Percentiles rank a stretch among this genome's conserved stretches.
Evolutionary conservation across 2,888 invertebrate species (phyloP).

Genomic region (Thysanoteuthis rhombus): DNA sequence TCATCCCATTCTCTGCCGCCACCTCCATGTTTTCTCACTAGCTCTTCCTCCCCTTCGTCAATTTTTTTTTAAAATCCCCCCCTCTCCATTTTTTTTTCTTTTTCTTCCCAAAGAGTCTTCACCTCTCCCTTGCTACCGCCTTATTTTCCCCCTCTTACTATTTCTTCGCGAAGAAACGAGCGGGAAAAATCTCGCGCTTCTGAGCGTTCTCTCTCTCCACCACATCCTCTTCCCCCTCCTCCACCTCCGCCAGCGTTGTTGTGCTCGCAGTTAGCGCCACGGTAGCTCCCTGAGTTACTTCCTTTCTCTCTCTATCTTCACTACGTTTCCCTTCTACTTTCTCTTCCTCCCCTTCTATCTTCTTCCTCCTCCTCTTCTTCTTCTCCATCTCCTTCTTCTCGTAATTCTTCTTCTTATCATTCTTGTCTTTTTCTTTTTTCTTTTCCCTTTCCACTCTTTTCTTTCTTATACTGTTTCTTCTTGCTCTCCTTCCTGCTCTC

Average conservation of each 20-base stretch:
- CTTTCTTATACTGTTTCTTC: not conserved
- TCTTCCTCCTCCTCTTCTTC: not conserved
- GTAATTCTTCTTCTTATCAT: not conserved
- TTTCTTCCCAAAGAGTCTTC: not conserved
- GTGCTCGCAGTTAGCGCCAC: not conserved
- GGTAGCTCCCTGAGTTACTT: no score
- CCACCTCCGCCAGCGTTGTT: not conserved
- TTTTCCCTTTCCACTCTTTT: no score
- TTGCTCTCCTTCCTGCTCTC: not conserved
- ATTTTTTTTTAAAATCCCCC: no score
- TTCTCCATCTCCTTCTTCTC: not conserved
- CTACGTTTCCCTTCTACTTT: not conserved
- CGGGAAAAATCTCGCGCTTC: not conserved
- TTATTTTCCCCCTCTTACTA: not conserved
- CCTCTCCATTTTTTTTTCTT: not conserved
- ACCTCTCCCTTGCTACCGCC: not conserved
- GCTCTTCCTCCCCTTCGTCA: not conserved
- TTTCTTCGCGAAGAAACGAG: not conserved
- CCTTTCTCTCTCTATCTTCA: not conserved
- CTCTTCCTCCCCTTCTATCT: not conserved
- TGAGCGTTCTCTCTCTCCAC: not conserved
- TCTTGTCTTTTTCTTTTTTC: not conserved
- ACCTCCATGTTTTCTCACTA: not conserved
- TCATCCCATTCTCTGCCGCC: not conserved
- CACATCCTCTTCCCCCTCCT: no score